Base-by-base conservation (phyloP, 2,113 vertebrate species). In the Sander vitreus region DNA sequence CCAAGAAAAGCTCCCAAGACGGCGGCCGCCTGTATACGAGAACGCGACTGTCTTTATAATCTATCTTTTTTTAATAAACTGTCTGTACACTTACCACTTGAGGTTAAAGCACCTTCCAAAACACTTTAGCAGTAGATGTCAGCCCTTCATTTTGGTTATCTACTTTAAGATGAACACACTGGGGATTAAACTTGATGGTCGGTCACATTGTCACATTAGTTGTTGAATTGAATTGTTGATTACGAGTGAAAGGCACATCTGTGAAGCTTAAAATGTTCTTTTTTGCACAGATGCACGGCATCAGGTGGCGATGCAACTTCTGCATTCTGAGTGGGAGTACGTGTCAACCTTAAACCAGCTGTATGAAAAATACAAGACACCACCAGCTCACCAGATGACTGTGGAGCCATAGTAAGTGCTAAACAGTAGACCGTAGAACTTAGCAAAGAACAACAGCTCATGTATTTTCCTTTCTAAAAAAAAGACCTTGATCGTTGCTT, bases 271-370 rank as follows among this genome's bases (percentile, higher is more conserved):
- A 50, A 4, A 8, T 57, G 15, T 27, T 39, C 3, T 1, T 53
- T 48, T 33, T 12, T 36, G 11, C 16, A 0, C 82, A 96, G 95
- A 94, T 53, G 93, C 91, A 7, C 91, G 93, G 23, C 93, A 95
- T 59, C 92, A 92, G 66, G 93, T 94, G 58, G 91, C 91, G 3
- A 85, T 94, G 91, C 93, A 94, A 39, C 93, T 96, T 15, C 85
- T 96, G 39, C 92, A 94, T 27, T 95, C 95, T 0, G 95, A 96
- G 85, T 94, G 93, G 92, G 93, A 95, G 30, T 96, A 95, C 14
- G 93, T 95, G 23, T 93, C 93, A 0, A 91, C 87, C 10, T 80
- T 96, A 45, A 93, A 91, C 74, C 93, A 94, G 85, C 92, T 96
- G 0, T 88, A 86, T 0, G 93, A 94, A 16, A 91, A 89, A 73